Base-by-base conservation (phyloP, 2,113 vertebrate species). In the Gavia stellata region DNA sequence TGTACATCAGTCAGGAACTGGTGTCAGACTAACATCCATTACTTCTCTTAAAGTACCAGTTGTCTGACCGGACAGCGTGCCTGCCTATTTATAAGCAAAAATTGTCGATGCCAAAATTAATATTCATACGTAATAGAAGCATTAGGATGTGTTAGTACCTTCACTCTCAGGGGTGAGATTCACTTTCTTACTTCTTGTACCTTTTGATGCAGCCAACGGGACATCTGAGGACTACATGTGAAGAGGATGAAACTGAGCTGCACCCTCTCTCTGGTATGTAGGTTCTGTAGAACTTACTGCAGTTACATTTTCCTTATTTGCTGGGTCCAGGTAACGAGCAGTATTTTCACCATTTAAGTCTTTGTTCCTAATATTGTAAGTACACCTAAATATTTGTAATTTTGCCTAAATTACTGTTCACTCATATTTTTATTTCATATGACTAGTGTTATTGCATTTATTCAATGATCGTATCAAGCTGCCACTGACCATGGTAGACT, bases 191-290 rank as follows among this genome's bases (percentile, higher is more conserved):
- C 10, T 85, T 71, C 10, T 62, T 74, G 21, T 40, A 31, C 36
- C 29, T 68, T 28, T 45, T 40, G 61, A 21, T 83, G 19, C 47
- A 78, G 66, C 18, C 26, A 55, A 5, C 1, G 14, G 17, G 15
- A 31, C 2, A 0, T 34, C 24, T 56, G 17, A 25, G 19, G 14
- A n/a, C 36, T 7, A 0, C 6, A 9, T 36, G 21, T 42, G 36
- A 63, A 47, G 55, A 59, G 49, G 29, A n/a, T 85, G 52, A 55
- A 85, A 61, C 56, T 62, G 68, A 87, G 12, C 34, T 50, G 7
- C 63, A 20, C 52, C 21, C 18, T 62, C 19, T 33, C 33, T 24
- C 31, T 47, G n/a, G 15, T 63, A 1, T 12, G 36, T 42, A 25
- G 25, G 23, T 63, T 81, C 38, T 84, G 8, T 17, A 38, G 34